A percentile compares a stretch with the other conserved stretches of the same genome.
These are phyloP conservation scores for Donacobius atricapilla DNA, from an alignment of 2,113 vertebrate species.

Conservation along the genomic window DNA sequence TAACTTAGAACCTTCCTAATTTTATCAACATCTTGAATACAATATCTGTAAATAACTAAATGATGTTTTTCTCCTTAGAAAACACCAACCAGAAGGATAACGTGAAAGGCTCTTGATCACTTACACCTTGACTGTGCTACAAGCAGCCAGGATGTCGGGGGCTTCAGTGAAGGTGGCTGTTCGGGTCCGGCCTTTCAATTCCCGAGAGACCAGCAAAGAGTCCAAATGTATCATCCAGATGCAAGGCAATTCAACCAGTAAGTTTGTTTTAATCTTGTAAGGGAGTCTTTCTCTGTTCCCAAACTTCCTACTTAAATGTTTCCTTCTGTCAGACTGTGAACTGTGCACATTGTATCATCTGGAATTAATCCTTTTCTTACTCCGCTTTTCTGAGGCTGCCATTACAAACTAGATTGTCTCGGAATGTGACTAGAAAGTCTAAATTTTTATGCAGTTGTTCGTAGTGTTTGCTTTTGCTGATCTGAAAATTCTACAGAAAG, in stretches of 20 bases:
- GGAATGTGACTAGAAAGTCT: not conserved
- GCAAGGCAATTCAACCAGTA: constrained; percentile 98
- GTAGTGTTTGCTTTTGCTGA: not conserved
- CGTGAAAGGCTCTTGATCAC: not conserved
- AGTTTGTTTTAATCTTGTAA: constrained; percentile 65
- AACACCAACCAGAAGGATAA: not conserved
- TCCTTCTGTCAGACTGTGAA: not conserved
- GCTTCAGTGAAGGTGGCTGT: constrained; percentile 98
- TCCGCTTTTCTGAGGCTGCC: not conserved
- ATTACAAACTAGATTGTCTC: not conserved
- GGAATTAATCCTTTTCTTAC: not conserved
- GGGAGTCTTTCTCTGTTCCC: not conserved
- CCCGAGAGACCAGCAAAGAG: constrained; percentile 92
- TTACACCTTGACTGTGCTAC: not conserved
- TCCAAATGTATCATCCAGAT: constrained; percentile 99
- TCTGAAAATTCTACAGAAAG: not conserved
- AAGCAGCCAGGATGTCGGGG: constrained; percentile 85
- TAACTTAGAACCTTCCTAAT: not conserved
- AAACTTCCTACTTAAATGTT: not conserved
- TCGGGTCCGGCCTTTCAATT: constrained; percentile 94
- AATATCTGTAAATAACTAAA: not conserved
- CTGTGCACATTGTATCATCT: not conserved
- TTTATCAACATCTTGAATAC: not conserved
- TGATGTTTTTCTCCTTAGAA: constrained; percentile 31
- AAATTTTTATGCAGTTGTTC: not conserved